Percentiles rank a stretch among this genome's conserved stretches.
These are phyloP conservation scores for Idaea straminata DNA, from an alignment of 2,888 invertebrate species.

Conservation along the genomic window DNA sequence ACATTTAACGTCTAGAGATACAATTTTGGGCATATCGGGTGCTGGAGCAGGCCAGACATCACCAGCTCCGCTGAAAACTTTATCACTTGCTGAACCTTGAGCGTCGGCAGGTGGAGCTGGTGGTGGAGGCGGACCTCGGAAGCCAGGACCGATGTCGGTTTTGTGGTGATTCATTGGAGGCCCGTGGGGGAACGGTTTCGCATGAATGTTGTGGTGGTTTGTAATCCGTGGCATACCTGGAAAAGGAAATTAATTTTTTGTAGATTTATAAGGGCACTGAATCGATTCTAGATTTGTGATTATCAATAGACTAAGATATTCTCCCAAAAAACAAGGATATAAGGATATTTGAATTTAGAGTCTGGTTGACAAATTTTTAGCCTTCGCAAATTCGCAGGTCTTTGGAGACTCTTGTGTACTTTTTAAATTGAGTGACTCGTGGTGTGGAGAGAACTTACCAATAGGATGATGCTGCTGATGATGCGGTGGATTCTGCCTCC, in stretches of 20 bases:
- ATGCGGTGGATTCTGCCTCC: constrained; percentile 85
- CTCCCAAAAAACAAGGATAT: no score
- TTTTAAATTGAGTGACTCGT: background rate
- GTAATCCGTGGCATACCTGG: constrained; percentile 73
- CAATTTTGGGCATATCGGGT: constrained; percentile 95
- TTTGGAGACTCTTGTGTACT: no score
- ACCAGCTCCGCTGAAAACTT: constrained; percentile 81
- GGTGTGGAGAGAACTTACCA: constrained; percentile 44
- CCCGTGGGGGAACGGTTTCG: constrained; percentile 69
- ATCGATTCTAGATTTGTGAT: no score
- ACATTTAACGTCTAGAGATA: constrained; percentile 95
- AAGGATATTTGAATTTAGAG: no score
- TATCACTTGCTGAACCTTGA: constrained; percentile 81
- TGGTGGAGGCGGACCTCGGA: constrained; percentile 85
- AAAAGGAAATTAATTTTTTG: constrained; percentile 26
- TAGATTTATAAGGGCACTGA: background rate
- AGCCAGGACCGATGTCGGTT: constrained; percentile 79
- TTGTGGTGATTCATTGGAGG: constrained; percentile 73
- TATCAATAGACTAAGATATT: no score
- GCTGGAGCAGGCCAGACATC: constrained; percentile 93
- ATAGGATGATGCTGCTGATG: constrained; percentile 80
- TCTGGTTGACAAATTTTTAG: no score
- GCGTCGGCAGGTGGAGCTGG: constrained; percentile 69
- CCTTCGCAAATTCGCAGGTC: no score
- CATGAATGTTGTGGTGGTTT: constrained; percentile 74